Conservation (phyloP, 1,140 invertebrate genomes). For the Zophobas morio region DNA sequence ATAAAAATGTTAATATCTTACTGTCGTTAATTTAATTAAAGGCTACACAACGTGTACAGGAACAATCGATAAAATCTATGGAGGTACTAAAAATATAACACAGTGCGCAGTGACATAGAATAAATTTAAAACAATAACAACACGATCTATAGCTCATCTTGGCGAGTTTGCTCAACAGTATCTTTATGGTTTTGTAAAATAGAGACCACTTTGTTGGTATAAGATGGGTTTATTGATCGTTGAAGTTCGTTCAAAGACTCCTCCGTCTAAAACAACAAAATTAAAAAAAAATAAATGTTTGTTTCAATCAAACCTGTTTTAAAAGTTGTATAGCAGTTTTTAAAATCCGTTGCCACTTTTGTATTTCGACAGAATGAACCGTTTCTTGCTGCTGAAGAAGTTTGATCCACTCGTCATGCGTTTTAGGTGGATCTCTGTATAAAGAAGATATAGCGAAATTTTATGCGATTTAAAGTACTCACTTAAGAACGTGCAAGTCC, state of each 20-base stretch:
- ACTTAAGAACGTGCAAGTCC: constrained; percentile 74
- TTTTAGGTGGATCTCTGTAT: constrained; percentile 72
- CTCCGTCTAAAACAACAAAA: constrained; percentile 73
- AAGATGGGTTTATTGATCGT: constrained; percentile 75
- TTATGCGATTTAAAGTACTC: constrained; percentile 56
- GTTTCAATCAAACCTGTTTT: constrained; percentile 70
- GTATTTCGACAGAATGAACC: constrained; percentile 81
- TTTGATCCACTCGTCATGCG: constrained; percentile 83
- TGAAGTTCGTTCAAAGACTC: constrained; percentile 76
- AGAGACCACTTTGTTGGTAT: constrained; percentile 61
- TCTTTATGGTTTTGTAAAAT: constrained; percentile 58
- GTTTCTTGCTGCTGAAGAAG: constrained; percentile 83
- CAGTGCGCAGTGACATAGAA: constrained; percentile 55
- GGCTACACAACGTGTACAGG: constrained; percentile 50
- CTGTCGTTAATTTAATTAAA: constrained; percentile 20
- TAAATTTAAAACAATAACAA: constrained; percentile 52
- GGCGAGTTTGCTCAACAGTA: constrained; percentile 22
- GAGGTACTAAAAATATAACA: constrained; percentile 55
- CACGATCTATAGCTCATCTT: constrained; percentile 53
- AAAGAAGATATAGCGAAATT: neutral
- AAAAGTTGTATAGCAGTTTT: constrained; percentile 75
- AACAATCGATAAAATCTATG: constrained; percentile 58
- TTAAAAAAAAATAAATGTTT: constrained; percentile 35
- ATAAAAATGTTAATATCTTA: no score
- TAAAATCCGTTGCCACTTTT: constrained; percentile 83